Evolutionary conservation across 2,888 invertebrate species (phyloP).

Genomic region (Oasisia sp.): DNA sequence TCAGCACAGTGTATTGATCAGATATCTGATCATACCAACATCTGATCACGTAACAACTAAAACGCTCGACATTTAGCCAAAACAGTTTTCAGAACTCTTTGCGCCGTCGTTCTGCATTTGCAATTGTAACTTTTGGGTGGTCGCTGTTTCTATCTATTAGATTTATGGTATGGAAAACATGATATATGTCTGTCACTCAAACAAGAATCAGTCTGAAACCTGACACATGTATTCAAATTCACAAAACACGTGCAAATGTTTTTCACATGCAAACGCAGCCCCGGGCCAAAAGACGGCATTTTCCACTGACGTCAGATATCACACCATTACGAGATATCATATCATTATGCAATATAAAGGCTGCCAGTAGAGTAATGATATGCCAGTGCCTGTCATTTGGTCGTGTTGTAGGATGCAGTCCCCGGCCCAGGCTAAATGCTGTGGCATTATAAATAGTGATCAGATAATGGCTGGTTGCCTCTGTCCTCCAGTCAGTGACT

Average conservation of each 20-base stretch:
- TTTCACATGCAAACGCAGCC: neutral
- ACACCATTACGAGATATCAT: neutral
- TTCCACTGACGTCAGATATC: neutral
- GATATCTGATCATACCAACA: no score
- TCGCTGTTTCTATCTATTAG: no score
- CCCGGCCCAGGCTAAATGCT: neutral
- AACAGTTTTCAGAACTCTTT: no score
- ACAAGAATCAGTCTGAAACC: no score
- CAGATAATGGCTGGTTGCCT: neutral
- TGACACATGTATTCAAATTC: no score
- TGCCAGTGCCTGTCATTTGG: neutral
- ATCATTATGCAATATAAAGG: slow-evolving; percentile 10
- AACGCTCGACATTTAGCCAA: no score
- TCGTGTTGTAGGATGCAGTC: neutral
- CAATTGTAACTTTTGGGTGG: no score
- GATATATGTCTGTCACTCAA: no score
- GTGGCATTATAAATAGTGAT: neutral
- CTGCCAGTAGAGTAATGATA: neutral
- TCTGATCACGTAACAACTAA: no score
- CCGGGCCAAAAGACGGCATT: neutral
- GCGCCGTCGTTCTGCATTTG: no score
- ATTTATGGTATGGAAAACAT: no score
- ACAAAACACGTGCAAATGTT: neutral
- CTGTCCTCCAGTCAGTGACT: neutral
- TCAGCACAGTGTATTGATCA: no score